Evolutionary conservation across 2,888 invertebrate species (phyloP).

Genomic region (Thumatha senex): DNA sequence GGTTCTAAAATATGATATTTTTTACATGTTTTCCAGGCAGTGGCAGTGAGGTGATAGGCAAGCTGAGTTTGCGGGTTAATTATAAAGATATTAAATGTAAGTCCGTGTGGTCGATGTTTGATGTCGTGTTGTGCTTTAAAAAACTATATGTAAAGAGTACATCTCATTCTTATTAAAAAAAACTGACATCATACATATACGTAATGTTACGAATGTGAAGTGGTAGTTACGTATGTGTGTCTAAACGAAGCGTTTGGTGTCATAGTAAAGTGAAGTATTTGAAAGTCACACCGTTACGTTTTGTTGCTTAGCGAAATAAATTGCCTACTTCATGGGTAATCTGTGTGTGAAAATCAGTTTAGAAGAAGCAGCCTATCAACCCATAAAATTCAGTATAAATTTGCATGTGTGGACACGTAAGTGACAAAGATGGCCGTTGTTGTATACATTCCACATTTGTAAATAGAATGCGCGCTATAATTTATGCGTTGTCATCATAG

Average conservation of each 20-base stretch:
- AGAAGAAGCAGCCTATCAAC: background rate
- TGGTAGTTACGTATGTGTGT: too few species aligned
- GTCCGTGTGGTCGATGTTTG: conserved; percentile 38
- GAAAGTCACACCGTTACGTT: too few species aligned
- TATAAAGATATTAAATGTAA: conserved; percentile 59
- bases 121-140: conserved; percentile 17
- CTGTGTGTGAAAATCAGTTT: background rate
- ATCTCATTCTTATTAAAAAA: background rate
- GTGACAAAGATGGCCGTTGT: too few species aligned
- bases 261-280: too few species aligned
- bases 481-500: too few species aligned
- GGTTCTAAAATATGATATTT: conserved; percentile 4
- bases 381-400: background rate
- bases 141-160: background rate
- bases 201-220: too few species aligned
- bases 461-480: too few species aligned
- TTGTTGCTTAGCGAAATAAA: too few species aligned
- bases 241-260: too few species aligned
- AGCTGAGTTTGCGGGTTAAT: conserved; percentile 65
- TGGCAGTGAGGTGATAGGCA: conserved; percentile 67
- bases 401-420: too few species aligned
- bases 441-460: too few species aligned
- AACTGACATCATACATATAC: background rate
- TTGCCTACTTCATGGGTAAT: conserved; percentile 3
- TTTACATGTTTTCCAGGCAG: conserved; percentile 55